phyloP scores from a whole-genome alignment of 2,113 vertebrate species.

The Salvelinus sp. region DNA sequence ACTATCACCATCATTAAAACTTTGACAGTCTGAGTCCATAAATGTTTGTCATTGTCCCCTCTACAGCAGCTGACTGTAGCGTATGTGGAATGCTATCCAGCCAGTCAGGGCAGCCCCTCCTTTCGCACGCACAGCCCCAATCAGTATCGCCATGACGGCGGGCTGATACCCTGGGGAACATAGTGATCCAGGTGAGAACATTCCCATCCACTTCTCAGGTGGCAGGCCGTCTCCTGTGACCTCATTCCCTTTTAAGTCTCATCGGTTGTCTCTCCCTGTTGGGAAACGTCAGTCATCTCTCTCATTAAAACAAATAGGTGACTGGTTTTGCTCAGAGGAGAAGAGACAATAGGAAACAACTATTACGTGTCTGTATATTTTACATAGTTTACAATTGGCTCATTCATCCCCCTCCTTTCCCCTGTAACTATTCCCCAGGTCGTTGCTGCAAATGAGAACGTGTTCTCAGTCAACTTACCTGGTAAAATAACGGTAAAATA shows the following conservation, averaged over 20 bases:
- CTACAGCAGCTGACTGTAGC: not conserved
- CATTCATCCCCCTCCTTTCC: too few relatives aligned
- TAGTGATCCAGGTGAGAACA: conserved; percentile 17
- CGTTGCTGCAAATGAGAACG: too few relatives aligned
- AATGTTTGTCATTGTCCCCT: not conserved
- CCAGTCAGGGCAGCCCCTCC: conserved; percentile 39
- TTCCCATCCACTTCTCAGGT: conserved; percentile 18
- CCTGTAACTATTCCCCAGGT: too few relatives aligned
- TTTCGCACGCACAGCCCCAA: not conserved
- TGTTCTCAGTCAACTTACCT: too few relatives aligned
- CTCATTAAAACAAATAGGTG: conserved; percentile 12
- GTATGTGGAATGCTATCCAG: conserved; percentile 56
- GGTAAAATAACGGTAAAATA: too few relatives aligned
- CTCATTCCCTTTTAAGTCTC: conserved; percentile 29
- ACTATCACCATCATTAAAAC: not conserved
- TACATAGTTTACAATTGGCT: too few relatives aligned
- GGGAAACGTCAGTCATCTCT: not conserved
- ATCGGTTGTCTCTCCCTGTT: conserved; percentile 1
- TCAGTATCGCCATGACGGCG: not conserved
- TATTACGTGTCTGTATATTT: not conserved
- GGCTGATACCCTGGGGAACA: conserved; percentile 15
- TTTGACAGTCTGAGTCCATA: not conserved
- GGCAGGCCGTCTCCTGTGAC: not conserved
- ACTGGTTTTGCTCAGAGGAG: not conserved
- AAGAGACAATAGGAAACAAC: not conserved